Conservation (phyloP, 2,888 invertebrate species). For the Agrotis segetum region DNA sequence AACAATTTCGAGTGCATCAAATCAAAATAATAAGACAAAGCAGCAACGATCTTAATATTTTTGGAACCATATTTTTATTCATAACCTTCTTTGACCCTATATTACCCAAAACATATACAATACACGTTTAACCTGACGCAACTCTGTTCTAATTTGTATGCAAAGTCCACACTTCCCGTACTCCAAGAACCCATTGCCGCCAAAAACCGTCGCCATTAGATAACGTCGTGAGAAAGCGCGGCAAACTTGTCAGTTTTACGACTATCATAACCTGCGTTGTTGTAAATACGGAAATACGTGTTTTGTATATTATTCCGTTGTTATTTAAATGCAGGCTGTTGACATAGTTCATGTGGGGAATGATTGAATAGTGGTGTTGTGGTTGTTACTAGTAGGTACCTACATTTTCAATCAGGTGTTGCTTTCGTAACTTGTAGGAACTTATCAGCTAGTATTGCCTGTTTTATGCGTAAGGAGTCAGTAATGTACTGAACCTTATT, state of each 20-base stretch:
- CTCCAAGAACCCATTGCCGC: conserved; percentile 25
- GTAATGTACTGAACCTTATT: background rate
- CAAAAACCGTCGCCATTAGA: conserved; percentile 54
- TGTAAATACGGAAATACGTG: conserved; percentile 62
- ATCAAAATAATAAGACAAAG: background rate
- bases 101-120: conserved; percentile 27
- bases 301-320: conserved; percentile 41
- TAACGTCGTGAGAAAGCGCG: conserved; percentile 66
- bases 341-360: conserved; percentile 43
- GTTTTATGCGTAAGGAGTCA: background rate
- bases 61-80: too few species aligned
- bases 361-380: conserved; percentile 34
- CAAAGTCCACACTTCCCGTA: conserved; percentile 50
- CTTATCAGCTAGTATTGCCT: background rate
- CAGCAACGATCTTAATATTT: too few species aligned
- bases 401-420: conserved; percentile 2
- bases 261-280: conserved; percentile 50
- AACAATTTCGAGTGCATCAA: background rate
- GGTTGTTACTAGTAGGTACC: background rate
- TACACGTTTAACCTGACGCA: conserved; percentile 46
- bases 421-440: conserved; percentile 22
- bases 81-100: conserved; percentile 19
- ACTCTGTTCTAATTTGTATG: conserved; percentile 56
- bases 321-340: conserved; percentile 43
- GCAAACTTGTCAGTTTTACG: conserved; percentile 60